Conservation (phyloP, 2,888 invertebrate genomes). For the Spodoptera picta region DNA sequence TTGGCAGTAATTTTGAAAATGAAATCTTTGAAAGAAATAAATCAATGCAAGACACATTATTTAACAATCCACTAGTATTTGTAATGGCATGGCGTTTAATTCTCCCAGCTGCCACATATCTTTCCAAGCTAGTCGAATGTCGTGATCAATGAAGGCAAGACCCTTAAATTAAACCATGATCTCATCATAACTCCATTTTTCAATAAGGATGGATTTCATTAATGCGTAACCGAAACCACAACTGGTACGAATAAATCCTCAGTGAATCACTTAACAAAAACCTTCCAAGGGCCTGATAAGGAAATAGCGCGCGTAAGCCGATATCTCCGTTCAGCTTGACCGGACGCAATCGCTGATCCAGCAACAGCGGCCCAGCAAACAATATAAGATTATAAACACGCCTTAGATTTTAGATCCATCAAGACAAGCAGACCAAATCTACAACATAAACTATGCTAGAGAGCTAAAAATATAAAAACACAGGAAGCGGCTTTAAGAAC, state of each 20-base stretch:
- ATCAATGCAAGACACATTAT: too few relatives aligned
- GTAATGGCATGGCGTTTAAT: too few relatives aligned
- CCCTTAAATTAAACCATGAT: slow-evolving; percentile 23
- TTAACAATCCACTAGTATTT: too few relatives aligned
- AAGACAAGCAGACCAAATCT: slow-evolving; percentile 6
- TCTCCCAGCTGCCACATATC: too few relatives aligned
- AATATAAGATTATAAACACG: slow-evolving; percentile 38
- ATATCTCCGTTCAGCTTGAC: slow-evolving; percentile 63
- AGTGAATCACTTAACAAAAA: slow-evolving; percentile 44
- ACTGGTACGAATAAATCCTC: slow-evolving; percentile 31
- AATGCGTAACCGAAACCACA: slow-evolving; percentile 30
- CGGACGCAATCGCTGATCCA: slow-evolving; percentile 52
- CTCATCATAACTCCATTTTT: slow-evolving; percentile 19
- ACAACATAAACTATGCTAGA: slow-evolving; percentile 1
- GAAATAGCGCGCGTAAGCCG: slow-evolving; percentile 56
- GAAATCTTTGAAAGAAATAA: too few relatives aligned
- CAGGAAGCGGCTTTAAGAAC: neutral
- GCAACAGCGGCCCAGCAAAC: slow-evolving; percentile 28
- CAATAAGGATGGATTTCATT: slow-evolving; percentile 19
- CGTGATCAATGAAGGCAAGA: slow-evolving; percentile 6
- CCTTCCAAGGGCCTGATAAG: slow-evolving; percentile 55
- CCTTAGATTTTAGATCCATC: slow-evolving; percentile 33
- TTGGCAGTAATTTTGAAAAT: too few relatives aligned
- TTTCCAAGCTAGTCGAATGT: too few relatives aligned
- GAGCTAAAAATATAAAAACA: neutral